Evolutionary conservation across 2,113 vertebrate species (phyloP), one percentile per base, ranked within the genome.

Genomic region (Dromas ardeola): DNA sequence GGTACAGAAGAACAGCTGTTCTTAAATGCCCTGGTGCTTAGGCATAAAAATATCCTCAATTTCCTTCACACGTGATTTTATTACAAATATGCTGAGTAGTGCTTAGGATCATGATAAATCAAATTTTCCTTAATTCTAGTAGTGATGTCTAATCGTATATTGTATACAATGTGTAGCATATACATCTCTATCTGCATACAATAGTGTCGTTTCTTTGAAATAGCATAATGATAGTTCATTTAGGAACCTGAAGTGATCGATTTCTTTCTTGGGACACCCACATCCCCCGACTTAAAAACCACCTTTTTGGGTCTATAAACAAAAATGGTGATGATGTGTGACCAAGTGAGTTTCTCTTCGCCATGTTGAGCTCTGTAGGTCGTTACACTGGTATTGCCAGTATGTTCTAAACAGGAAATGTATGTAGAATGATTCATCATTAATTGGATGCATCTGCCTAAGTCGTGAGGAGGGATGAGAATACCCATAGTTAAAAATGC

Each of bases 391-490:
- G 21, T 91, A 95, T 50, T 94, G 59, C 67, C 49, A 85, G 62
- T 76, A 38, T 63, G 34, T 71, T 94, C 78, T 82, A 86, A 96
- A 94, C 95, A 93, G 91, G 96, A 97, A 95, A 94, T 85, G 67
- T 93, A 63, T 86, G n/a, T 86, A n/a, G 73, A 96, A 58, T 95
- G 94, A 91, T 91, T 95, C 89, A 94, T 86, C 77, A 67, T 93
- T 97, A 96, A 96, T 93, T 96, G 96, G 86, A 81, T 92, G 78
- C 90, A 95, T 97, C 93, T 97, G 86, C 81, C 85, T 26, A 58
- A 90, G 42, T 88, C 30, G 12, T 90, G 91, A 96, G 76, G 79
- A 94, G 95, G 71, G 82, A 91, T 94, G 96, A 96, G 92, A 96
- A 96, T 96, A 95, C 87, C 52, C 80, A 18, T 30, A 82, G 56